phyloP scores from a whole-genome alignment of 1,140 invertebrate genomes.

The Globodera rostochiensis region DNA sequence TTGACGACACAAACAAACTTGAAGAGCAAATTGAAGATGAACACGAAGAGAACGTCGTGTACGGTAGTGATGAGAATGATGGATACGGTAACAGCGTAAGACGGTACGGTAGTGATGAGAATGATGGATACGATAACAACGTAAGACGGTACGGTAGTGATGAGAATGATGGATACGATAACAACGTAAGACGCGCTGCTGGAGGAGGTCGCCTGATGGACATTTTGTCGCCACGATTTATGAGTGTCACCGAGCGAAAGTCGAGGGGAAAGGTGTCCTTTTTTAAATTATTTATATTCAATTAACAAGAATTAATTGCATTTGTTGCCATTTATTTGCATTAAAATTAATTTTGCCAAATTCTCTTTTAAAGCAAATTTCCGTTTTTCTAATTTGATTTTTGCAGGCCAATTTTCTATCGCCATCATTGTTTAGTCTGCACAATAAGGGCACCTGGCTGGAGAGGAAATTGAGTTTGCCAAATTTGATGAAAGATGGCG shows the following conservation, averaged over 20 bases:
- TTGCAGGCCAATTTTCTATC: conserved; percentile 38
- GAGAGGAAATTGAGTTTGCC: conserved; percentile 49
- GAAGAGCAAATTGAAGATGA: not conserved
- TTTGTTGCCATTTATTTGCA: too few species aligned
- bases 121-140: not conserved
- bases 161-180: not conserved
- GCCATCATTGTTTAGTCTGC: conserved; percentile 51
- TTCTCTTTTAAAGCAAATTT: too few species aligned
- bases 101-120: not conserved
- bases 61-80: not conserved
- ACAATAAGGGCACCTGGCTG: conserved; percentile 46
- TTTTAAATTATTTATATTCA: too few species aligned
- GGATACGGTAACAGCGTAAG: too few species aligned
- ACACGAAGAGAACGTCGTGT: not conserved
- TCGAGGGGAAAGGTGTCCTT: not conserved
- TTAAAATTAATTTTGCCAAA: too few species aligned
- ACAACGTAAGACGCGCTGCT: too few species aligned
- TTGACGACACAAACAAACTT: not conserved
- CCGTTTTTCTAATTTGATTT: not conserved
- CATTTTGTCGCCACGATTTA: conserved; percentile 30
- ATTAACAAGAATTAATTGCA: too few species aligned
- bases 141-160: not conserved
- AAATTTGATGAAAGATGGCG: conserved; percentile 38
- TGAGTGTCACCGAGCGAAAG: conserved; percentile 20
- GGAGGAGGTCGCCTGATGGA: not conserved